Base-by-base conservation (phyloP, 2,113 vertebrate genomes). In the Heterochromis multidens region DNA sequence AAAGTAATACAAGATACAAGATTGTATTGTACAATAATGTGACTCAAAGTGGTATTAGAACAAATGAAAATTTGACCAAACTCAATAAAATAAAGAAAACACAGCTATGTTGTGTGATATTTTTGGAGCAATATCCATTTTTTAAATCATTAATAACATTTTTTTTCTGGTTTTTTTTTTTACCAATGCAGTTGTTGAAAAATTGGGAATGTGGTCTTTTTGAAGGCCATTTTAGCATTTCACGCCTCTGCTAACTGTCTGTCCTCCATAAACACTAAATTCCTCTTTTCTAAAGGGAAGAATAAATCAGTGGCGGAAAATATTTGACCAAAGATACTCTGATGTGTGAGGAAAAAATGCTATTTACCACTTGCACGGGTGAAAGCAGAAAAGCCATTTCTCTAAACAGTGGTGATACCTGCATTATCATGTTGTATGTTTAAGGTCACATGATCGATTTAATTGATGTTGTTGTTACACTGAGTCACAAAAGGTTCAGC, bases 381-480 rank as follows among this genome's bases (percentile, higher is more conserved):
- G 29, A 74, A 54, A 74, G 17, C 19, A 74, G 27, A 74, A 74
- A 74, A 74, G 19, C 11, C 49, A 83, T 19, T 14, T 6, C 6
- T 46, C 27, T 19, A 40, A 58, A 19, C 59, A 21, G 21, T 5
- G 7, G 9, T 1, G 23, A 60, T 7, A 29, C 7, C 78, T 40
- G 72, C 60, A 78, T 76, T 5, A 8, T 21, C 7, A 16, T 16
- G 29, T 79, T 88, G 77, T 65, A 74, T 21, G 7, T 58, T 57
- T 23, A 13, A 27, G 67, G 61, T 80, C 76, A 65, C 76, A 4
- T 56, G 46, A 63, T 59, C 19, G 31, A 78, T 80, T 83, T 86
- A 90, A 91, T 87, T 83, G 62, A 63, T 83, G 88, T 83, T 93
- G 60, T 85, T 88, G 82, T 86, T 83, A 3, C 77, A 72, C 31